phyloP scores from a whole-genome alignment of 2,888 invertebrate genomes.

The Baronia brevicornis region DNA sequence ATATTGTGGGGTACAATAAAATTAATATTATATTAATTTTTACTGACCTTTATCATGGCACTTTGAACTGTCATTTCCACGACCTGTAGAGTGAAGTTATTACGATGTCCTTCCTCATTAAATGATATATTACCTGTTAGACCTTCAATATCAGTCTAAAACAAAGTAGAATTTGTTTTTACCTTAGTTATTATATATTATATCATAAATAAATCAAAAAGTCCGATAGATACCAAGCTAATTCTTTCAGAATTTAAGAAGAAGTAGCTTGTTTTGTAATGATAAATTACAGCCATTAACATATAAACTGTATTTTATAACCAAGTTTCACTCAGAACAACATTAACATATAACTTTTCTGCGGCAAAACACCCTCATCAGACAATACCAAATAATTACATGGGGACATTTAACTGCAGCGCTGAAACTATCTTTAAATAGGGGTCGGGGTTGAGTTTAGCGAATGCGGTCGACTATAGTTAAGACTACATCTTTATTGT shows the following conservation, averaged over 20 bases:
- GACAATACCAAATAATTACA: not conserved
- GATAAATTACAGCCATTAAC: no score
- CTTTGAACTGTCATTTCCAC: slow-evolving; percentile 96
- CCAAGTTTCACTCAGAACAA: no score
- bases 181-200: not conserved
- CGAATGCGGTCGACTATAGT: not conserved
- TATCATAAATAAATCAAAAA: no score
- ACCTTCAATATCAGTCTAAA: slow-evolving; percentile 91
- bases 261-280: no score
- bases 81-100: slow-evolving; percentile 92
- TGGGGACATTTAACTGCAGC: slow-evolving; percentile 1
- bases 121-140: slow-evolving; percentile 93
- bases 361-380: slow-evolving; percentile 1
- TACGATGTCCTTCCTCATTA: slow-evolving; percentile 90
- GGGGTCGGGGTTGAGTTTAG: slow-evolving; percentile 5
- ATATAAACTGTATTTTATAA: no score
- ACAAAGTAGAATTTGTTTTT: slow-evolving; percentile 15
- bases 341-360: no score
- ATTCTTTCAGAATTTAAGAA: no score
- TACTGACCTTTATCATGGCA: slow-evolving; percentile 92
- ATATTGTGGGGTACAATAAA: slow-evolving; percentile 41
- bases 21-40: slow-evolving; percentile 39
- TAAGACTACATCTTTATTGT: slow-evolving; percentile 1
- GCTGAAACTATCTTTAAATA: slow-evolving; percentile 11
- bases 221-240: no score